Evolutionary conservation across 2,113 vertebrate species (phyloP).

Genomic region (Catagonus wagneri): DNA sequence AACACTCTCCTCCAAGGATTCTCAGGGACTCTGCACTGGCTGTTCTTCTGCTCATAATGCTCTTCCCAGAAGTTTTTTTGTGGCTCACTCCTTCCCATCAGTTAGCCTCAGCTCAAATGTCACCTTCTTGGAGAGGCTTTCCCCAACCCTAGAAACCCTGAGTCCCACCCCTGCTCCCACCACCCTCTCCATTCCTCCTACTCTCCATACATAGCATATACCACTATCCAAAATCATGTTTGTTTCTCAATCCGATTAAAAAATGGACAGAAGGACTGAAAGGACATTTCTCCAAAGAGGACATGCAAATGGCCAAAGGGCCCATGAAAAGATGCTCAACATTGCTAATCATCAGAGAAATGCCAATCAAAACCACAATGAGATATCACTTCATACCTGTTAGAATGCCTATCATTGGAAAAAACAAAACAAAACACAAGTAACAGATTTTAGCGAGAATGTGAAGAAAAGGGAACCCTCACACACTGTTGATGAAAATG

Average conservation of each 20-base stretch:
- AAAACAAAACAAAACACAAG: no score
- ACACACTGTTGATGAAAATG: no score
- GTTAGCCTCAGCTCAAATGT: neutral
- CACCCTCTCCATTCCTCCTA: neutral
- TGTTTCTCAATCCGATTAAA: neutral
- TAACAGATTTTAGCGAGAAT: no score
- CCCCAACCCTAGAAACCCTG: neutral
- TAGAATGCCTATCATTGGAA: no score
- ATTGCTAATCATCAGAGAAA: no score
- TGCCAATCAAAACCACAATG: no score
- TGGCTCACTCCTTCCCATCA: neutral
- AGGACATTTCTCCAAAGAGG: no score
- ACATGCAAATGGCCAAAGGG: no score
- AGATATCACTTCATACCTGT: no score
- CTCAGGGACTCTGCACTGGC: neutral
- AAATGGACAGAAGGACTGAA: no score
- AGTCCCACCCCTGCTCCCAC: neutral
- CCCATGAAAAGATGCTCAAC: no score
- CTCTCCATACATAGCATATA: neutral
- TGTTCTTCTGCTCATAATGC: neutral
- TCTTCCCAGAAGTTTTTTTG: neutral
- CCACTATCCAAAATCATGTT: neutral
- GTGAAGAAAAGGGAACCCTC: no score
- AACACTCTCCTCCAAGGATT: neutral
- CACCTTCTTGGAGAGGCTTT: neutral